Evolutionary conservation across 2,113 vertebrate species (phyloP).

Genomic region (Ceuthmochares aereus): DNA sequence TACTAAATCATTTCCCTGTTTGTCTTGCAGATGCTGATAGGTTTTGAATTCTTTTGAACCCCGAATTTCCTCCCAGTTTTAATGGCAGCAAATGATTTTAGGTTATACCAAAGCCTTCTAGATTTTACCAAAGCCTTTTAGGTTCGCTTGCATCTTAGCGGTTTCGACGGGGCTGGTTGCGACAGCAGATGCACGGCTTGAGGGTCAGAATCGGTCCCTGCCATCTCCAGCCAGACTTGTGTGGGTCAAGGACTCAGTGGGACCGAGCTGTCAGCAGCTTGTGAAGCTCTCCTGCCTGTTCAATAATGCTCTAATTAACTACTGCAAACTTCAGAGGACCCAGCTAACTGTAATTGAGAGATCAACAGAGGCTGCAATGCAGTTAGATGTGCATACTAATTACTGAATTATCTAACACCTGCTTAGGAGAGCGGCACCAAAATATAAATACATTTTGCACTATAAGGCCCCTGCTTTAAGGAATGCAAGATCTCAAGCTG

Average conservation of each 20-base stretch:
- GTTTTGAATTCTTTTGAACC: background rate
- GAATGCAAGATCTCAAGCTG: background rate
- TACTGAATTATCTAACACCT: slow-evolving; percentile 81
- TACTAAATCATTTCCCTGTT: background rate
- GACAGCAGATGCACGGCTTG: fast-evolving
- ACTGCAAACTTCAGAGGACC: slow-evolving; percentile 79
- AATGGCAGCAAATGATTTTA: background rate
- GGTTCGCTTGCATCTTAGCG: no score
- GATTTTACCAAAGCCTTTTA: background rate
- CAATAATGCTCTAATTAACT: slow-evolving; percentile 81
- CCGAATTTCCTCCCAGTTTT: fast-evolving
- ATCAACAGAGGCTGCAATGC: slow-evolving; percentile 77
- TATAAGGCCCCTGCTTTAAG: slow-evolving; percentile 5
- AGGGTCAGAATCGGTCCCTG: background rate
- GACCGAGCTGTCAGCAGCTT: background rate
- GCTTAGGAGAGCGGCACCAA: slow-evolving; percentile 62
- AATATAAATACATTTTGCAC: slow-evolving; percentile 47
- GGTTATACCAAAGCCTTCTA: background rate
- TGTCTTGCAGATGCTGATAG: background rate
- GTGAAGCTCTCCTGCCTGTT: slow-evolving; percentile 40
- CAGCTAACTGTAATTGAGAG: slow-evolving; percentile 81
- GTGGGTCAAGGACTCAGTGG: background rate
- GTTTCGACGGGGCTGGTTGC: fast-evolving
- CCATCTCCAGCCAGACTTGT: fast-evolving
- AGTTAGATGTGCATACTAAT: slow-evolving; percentile 82